These are phyloP conservation scores for Turritopsis dohrnii DNA, from an alignment of 30 jellyfish, hydroid and myxozoan species.

Conservation along the genomic window DNA sequence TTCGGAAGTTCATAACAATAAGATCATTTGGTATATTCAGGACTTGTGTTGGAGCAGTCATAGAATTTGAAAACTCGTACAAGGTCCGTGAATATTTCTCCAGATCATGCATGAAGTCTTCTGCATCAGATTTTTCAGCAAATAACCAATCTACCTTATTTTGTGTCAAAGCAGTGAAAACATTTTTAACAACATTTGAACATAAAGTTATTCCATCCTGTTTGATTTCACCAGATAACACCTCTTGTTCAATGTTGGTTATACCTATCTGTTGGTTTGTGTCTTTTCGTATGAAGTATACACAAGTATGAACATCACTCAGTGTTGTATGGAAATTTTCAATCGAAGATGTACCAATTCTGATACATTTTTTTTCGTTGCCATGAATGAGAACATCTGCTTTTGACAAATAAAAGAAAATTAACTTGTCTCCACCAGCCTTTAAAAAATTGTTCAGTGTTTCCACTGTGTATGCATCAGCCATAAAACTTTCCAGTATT, in stretches of 20 bases:
- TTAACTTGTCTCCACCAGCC: constrained; percentile 36
- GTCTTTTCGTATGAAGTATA: constrained; percentile 38
- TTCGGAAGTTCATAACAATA: constrained; percentile 40
- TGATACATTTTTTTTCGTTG: constrained; percentile 11
- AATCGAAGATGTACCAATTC: constrained; percentile 53
- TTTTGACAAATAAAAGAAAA: constrained; percentile 40
- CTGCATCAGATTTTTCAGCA: constrained; percentile 38
- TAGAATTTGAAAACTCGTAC: constrained; percentile 51
- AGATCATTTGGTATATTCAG: constrained; percentile 55
- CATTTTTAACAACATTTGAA: constrained; percentile 35
- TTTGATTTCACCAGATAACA: constrained; percentile 55
- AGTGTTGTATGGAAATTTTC: constrained; percentile 26
- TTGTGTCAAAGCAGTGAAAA: constrained; percentile 35
- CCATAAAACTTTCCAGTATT: constrained; percentile 53
- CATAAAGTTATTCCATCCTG: constrained; percentile 38
- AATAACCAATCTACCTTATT: constrained; percentile 55
- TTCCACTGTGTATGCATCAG: constrained; percentile 51
- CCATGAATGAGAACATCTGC: constrained; percentile 12
- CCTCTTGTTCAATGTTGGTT: constrained; percentile 51
- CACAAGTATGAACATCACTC: constrained; percentile 25
- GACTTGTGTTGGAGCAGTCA: constrained; percentile 43
- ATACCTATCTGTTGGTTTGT: constrained; percentile 49
- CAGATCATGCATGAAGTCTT: constrained; percentile 39
- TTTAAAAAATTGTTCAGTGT: constrained; percentile 45
- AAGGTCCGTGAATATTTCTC: constrained; percentile 54